Evolutionary conservation across 1,140 invertebrate species (phyloP).

Genomic region (Pseudomyrmex concolor): DNA sequence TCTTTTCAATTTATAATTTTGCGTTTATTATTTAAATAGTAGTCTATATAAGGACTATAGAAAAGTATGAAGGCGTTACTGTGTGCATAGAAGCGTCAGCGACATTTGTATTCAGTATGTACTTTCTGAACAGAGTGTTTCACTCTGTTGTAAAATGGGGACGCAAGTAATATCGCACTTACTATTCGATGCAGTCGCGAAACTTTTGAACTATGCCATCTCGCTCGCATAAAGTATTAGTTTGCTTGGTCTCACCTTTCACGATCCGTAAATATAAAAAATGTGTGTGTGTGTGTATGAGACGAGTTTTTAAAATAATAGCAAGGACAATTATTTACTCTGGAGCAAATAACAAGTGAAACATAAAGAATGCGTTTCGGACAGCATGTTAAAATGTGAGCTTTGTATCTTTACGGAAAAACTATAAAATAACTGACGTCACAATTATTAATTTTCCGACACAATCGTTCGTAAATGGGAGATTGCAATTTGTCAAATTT

Average conservation of each 20-base stretch:
- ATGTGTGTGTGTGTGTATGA: not conserved
- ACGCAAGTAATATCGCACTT: conserved; percentile 53
- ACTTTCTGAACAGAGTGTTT: conserved; percentile 55
- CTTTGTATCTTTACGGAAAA: too few species aligned
- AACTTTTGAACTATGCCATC: conserved; percentile 50
- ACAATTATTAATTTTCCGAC: not conserved
- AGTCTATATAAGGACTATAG: too few species aligned
- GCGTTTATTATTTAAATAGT: too few species aligned
- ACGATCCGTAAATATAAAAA: conserved; percentile 1
- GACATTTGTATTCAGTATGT: conserved; percentile 55
- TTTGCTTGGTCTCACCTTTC: not conserved
- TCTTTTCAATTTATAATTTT: too few species aligned
- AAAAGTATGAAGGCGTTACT: conserved; percentile 22
- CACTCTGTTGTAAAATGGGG: conserved; percentile 43
- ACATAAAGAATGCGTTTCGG: too few species aligned
- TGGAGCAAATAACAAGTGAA: not conserved
- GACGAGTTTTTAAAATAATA: not conserved
- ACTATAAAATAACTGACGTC: too few species aligned
- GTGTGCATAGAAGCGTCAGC: not conserved
- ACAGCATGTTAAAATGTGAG: too few species aligned
- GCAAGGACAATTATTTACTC: not conserved
- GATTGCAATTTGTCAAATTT: conserved; percentile 65
- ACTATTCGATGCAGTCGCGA: conserved; percentile 49
- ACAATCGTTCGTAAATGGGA: not conserved
- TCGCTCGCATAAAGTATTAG: conserved; percentile 42